Conservation (phyloP, 2,888 invertebrate genomes). For the Ditula angustiorana region DNA sequence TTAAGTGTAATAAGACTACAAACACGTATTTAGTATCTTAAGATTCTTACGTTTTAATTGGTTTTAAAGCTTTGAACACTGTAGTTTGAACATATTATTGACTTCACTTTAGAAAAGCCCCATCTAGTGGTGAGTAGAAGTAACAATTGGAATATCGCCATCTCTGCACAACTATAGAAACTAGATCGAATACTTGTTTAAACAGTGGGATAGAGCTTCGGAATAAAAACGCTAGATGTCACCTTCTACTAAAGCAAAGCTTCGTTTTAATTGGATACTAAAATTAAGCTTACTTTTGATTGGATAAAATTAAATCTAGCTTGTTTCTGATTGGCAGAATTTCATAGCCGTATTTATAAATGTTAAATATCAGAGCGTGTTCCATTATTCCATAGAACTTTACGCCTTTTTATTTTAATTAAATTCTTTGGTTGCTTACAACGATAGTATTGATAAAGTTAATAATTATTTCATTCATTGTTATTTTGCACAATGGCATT, state of each 20-base stretch:
- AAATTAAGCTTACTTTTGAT: background rate
- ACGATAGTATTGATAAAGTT: background rate
- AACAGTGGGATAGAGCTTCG: background rate
- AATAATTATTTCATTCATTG: background rate
- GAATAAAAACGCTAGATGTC: background rate
- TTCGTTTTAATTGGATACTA: background rate
- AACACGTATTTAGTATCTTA: no score
- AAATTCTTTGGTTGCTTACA: background rate
- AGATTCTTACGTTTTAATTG: no score
- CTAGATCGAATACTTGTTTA: background rate
- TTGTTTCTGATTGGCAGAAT: constrained; percentile 8
- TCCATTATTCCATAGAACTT: no score
- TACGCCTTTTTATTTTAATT: background rate
- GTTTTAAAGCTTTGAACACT: no score
- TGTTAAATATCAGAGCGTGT: background rate
- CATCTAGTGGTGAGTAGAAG: no score
- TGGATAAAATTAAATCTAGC: background rate
- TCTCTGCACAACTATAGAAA: background rate
- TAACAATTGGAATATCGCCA: background rate
- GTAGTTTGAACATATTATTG: no score
- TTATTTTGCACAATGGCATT: background rate
- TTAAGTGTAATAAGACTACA: no score
- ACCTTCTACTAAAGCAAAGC: background rate
- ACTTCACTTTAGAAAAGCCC: no score
- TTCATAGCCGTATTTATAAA: constrained; percentile 18